phyloP scores from a whole-genome alignment of 2,797 vertebrate genomes.

The Stomatorhinus walkeri region DNA sequence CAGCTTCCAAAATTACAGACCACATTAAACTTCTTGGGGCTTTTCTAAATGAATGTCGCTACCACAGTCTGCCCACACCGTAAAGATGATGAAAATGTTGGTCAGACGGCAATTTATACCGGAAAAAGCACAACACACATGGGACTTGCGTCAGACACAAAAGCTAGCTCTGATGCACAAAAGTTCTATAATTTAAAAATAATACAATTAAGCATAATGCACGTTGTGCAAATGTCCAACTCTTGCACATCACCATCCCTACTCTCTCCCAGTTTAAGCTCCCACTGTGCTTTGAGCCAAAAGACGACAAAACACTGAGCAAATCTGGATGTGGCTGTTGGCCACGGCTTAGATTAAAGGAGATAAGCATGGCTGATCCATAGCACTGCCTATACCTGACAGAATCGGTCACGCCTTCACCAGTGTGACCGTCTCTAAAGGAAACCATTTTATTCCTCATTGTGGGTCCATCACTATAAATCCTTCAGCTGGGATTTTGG shows the following conservation, averaged over 20 bases:
- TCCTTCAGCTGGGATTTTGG: constrained; percentile 10
- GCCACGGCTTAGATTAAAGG: constrained; percentile 25
- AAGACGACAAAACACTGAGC: constrained; percentile 33
- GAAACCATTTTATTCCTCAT: constrained; percentile 12
- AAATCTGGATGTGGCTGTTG: constrained; percentile 27
- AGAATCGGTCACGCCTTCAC: constrained; percentile 22
- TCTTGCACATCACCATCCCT: constrained; percentile 14
- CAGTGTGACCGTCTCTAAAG: constrained; percentile 13
- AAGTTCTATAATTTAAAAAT: not conserved
- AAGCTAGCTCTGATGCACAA: not conserved
- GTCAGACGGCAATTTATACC: not conserved
- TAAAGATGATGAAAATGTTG: constrained; percentile 9
- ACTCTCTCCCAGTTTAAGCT: constrained; percentile 22
- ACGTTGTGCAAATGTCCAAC: constrained; percentile 26
- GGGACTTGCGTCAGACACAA: not conserved
- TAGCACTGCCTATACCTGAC: constrained; percentile 25
- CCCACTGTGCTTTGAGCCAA: constrained; percentile 11
- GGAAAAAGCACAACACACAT: not conserved
- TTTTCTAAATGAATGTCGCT: not conserved
- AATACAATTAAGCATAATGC: not conserved
- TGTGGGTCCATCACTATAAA: constrained; percentile 17
- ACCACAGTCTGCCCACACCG: constrained; percentile 8
- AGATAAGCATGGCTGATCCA: constrained; percentile 17
- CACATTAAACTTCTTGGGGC: constrained; percentile 1
- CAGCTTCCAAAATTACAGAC: constrained; percentile 10